Base-by-base conservation (phyloP, 2,113 vertebrate species). In the Podarcis muralis region DNA sequence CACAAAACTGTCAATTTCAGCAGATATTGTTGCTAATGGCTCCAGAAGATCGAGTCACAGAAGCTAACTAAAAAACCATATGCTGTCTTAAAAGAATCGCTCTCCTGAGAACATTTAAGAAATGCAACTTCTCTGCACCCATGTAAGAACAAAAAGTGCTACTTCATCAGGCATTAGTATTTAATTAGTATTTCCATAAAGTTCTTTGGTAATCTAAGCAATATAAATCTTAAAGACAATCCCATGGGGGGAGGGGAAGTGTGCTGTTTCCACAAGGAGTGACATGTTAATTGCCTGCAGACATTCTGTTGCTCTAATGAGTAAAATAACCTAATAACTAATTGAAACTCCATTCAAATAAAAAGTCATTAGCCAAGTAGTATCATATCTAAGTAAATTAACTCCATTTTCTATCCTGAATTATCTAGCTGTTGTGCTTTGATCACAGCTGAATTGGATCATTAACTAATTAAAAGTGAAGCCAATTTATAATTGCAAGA, bases 381-480 rank as follows among this genome's bases (percentile, higher is more conserved):
- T 93, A 93, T 93, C 87, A 90, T 96, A 96, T 93, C 78, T 85
- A 90, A 93, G 89, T 93, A 94, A 95, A 95, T 96, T 92, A 94
- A 92, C 89, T 95, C 81, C 0, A 87, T 93, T 95, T 94, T 93
- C 92, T 81, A 76, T 91, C 83, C 87, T 91, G 90, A 93, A 92
- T 95, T 95, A 95, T 95, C 92, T 95, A 91, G 86, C 79, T 91
- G 84, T 90, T 94, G 90, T 94, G 92, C 93, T 95, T 96, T 96
- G 94, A 96, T 95, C 94, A 96, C 89, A 95, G 86, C 43, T 93
- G 92, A 95, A 96, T 89, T 92, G 90, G 85, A 93, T 95, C 92
- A 94, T 95, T 96, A 96, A 93, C 85, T 94, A 95, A 94, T 92
- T 91, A 91, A 92, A 95, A 95, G n/a, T 91, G 89, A 95, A 94